Evolutionary conservation across 2,888 invertebrate species (phyloP).

Genomic region (Pardosa pseudoannulata): DNA sequence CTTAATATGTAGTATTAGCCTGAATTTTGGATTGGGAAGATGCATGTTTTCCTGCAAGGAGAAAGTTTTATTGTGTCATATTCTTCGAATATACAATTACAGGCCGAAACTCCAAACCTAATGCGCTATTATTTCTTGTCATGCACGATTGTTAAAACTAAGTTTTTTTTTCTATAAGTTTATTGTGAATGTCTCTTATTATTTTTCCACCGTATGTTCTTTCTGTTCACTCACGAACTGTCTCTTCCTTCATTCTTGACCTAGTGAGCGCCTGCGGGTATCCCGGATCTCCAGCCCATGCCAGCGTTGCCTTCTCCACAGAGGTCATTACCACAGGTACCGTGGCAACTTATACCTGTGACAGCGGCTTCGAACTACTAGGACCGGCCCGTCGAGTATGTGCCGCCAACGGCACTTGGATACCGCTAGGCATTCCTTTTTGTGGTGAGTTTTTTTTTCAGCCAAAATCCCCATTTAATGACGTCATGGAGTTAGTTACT

Average conservation of each 20-base stretch:
- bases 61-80: background rate
- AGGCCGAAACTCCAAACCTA: background rate
- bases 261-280: constrained; percentile 83
- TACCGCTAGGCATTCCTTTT: constrained; percentile 93
- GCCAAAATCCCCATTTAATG: background rate
- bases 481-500: background rate
- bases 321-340: constrained; percentile 82
- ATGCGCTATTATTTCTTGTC: background rate
- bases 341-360: constrained; percentile 90
- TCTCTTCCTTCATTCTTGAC: constrained; percentile 55
- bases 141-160: background rate
- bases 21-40: too few relatives aligned
- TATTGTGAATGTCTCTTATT: background rate
- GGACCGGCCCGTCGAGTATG: constrained; percentile 90
- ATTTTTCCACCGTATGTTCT: background rate
- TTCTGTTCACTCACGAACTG: background rate
- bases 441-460: constrained; percentile 85
- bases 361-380: constrained; percentile 92
- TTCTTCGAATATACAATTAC: background rate
- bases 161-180: constrained; percentile 31
- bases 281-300: constrained; percentile 94
- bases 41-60: too few relatives aligned
- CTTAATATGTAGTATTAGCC: too few relatives aligned
- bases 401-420: constrained; percentile 85
- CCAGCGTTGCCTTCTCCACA: constrained; percentile 86